Base-by-base conservation (phyloP, 2,113 vertebrate genomes). In the Gracilinanus agilis region DNA sequence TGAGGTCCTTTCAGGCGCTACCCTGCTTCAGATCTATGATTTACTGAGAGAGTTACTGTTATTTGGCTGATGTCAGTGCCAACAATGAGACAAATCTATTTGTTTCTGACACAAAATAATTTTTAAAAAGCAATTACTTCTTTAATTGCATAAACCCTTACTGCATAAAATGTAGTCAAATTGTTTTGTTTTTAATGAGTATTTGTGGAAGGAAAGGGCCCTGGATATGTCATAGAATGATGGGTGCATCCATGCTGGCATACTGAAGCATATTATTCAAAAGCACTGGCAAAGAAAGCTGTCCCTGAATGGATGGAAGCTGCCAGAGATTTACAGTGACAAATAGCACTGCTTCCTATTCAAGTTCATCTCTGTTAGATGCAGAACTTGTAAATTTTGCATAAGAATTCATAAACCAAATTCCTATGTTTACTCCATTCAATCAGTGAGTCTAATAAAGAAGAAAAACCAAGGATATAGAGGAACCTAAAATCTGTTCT, bases 71-170 rank as follows among this genome's bases (percentile, higher is more conserved):
- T 83, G 67, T 40, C 67, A 83, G 67, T 83, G 67, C 67, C 67
- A 83, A 83, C n/a, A 83, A 40, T 3, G 19, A 83, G n/a, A 83
- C 67, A 83, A 83, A 83, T 83, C n/a, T 83, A 83, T 83, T 83
- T 83, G 67, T 83, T 83, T 9, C 67, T 83, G 67, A 83, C 67
- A 83, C 7, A 83, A 83, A 83, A 83, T 83, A 83, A 83, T 83
- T 83, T 83, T 83, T 83, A 83, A 83, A 40, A 83, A 83, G n/a
- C 67, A 83, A 83, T 83, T 83, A 83, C n/a, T 19, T 83, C n/a
- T n/a, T 83, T 83, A n/a, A n/a, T 83, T 83, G n/a, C n/a, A 83
- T 83, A 83, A 83, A 83, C 67, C 7, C n/a, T 40, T 83, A 83
- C 67, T 83, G n/a, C 19, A 83, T 83, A 40, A 40, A 83, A n/a